Evolutionary conservation across 2,797 vertebrate species (phyloP), one percentile per base, ranked within the genome.

Genomic region (Myripristis jacobus): DNA sequence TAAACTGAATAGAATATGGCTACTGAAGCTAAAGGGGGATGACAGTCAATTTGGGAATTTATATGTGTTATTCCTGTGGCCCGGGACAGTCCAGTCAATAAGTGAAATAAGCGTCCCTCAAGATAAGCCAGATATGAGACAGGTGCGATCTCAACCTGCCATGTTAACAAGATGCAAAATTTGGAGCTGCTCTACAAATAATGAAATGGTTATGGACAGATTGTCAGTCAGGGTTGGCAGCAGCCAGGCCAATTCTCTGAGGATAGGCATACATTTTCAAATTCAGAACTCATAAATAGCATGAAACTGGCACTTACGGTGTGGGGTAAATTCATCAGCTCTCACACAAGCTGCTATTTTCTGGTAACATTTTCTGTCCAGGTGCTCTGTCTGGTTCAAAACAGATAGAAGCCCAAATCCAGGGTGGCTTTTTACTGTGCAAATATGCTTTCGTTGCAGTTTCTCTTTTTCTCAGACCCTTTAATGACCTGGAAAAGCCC

Each of bases 401-500:
- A 77, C 19, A 64, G 43, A 56, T 71, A 48, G 53, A 53, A 66
- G 72, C 72, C 50, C 12, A 82, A 68, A 64, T 25, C 13, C 19
- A 55, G 66, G 41, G 55, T 59, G 43, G 6, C 52, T 78, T 80
- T 85, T 50, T 77, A 38, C 66, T 75, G 63, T 50, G 51, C 65
- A 80, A 82, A 87, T 43, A 66, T 54, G 81, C 83, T 81, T 80
- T 51, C 56, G 73, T 68, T 70, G 66, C 79, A 79, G 44, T 31
- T 80, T 70, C 79, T 47, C 57, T 64, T 51, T 60, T 74, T 73
- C 9, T 43, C 56, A 71, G 22, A 73, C 54, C 25, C 79, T 34
- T 73, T 34, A 9, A 52, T 48, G 75, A 82, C 46, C 48, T 64
- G 70, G 76, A 87, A 87, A 88, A 81, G 43, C 74, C 80, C 74